Evolutionary conservation across 2,888 invertebrate genomes (phyloP).

Genomic region (Andrena trimmerana): DNA sequence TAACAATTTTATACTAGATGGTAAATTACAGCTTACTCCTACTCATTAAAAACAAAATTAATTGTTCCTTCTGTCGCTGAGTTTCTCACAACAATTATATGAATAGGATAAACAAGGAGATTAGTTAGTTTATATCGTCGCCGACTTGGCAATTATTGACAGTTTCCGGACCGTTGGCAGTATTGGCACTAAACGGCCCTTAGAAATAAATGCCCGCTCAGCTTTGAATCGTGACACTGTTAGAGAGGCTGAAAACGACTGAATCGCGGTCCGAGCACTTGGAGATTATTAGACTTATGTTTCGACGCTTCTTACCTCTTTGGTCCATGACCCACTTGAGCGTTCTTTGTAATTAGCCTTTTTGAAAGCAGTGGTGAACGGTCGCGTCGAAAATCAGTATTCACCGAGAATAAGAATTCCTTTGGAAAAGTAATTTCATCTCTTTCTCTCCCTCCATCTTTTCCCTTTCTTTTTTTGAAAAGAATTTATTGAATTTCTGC

Average conservation of each 20-base stretch:
- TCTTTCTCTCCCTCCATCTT: neutral
- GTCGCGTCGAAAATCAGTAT: constrained; percentile 9
- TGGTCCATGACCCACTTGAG: constrained; percentile 47
- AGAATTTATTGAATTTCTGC: no score
- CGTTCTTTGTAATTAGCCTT: constrained; percentile 34
- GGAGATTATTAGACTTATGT: constrained; percentile 26
- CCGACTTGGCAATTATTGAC: constrained; percentile 28
- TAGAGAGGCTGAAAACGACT: constrained; percentile 35
- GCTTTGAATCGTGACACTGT: constrained; percentile 34
- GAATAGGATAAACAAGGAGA: neutral
- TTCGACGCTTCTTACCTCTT: constrained; percentile 30
- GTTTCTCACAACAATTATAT: neutral
- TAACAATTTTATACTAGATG: no score
- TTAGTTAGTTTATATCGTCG: constrained; percentile 5
- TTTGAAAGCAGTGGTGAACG: constrained; percentile 16
- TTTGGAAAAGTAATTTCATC: no score
- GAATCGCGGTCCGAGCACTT: constrained; percentile 14
- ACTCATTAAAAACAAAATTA: neutral
- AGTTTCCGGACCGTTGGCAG: constrained; percentile 23
- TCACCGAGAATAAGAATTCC: neutral
- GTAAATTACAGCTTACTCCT: no score
- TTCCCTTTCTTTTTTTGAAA: no score
- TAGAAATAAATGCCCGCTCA: constrained; percentile 3
- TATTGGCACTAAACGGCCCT: neutral
- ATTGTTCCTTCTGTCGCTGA: neutral